Evolutionary conservation across 2,888 invertebrate genomes (phyloP), one percentile per base, ranked within the genome.

Genomic region (Cyclophora punctaria): DNA sequence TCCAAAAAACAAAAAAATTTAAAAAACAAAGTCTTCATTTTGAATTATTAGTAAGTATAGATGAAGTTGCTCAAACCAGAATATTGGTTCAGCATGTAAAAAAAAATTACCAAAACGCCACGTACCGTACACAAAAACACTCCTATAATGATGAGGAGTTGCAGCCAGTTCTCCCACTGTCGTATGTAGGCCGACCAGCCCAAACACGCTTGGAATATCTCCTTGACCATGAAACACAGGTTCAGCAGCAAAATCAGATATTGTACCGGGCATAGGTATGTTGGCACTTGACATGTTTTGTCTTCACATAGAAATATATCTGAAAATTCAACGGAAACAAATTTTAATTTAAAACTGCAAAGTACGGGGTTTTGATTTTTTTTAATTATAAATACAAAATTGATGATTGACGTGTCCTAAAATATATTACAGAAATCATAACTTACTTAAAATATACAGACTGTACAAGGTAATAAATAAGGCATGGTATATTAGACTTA

Each of bases 111-210:
- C 20, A 20, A 20, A 20, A 1, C 20, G 1, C 20, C 20, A 68
- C 84, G 78, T 75, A 92, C 92, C 53, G 92, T 92, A 70, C 93
- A 93, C 46, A 92, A 73, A 66, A 93, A 92, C 1, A 94, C 93
- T 56, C 93, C 92, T 43, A 93, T 72, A 48, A 95, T 92, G 47
- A 96, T 94, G 33, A 93, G 82, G 91, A 94, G 92, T 71, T 96
- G 95, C 46, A 96, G 83, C 92, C 94, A 95, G 73, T 96, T 96
- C 73, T 96, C 96, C 94, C 95, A 95, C 59, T 94, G 92, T 59
- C 91, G 90, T 3, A 94, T 90, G 64, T 96, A 96, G n/a, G 90
- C 90, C 35, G 88, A 89, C 78, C 94, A 90, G 47, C 92, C 92
- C 53, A 96, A 93, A 0, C 92, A 92, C 55, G 95, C 90, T 85